A percentile compares a stretch with the other conserved stretches of the same genome.
phyloP scores from a whole-genome alignment of 1,140 invertebrate species.

The Potamilus streckersoni region DNA sequence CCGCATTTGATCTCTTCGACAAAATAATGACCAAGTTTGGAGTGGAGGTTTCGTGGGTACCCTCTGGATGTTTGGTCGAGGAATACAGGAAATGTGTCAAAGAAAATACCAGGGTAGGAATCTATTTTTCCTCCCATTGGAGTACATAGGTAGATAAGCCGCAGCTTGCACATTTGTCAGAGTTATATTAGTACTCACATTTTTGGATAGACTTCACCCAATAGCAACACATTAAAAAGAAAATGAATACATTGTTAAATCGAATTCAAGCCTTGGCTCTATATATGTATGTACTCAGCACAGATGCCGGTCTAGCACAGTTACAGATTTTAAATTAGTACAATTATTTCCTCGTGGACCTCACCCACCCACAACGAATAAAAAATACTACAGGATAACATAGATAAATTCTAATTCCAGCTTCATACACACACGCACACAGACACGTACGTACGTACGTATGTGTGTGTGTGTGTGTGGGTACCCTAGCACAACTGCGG shows the following conservation, averaged over 20 bases:
- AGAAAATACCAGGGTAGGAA: constrained; percentile 84
- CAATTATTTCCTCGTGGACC: no score
- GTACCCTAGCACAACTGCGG: no score
- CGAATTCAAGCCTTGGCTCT: background rate
- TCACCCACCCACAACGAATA: no score
- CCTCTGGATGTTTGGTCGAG: constrained; percentile 77
- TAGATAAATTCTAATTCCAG: no score
- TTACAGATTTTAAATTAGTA: no score
- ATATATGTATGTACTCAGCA: background rate
- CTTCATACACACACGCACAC: no score
- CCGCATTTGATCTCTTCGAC: constrained; percentile 32
- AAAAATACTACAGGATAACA: no score
- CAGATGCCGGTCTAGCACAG: background rate
- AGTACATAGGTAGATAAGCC: background rate
- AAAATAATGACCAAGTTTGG: constrained; percentile 73
- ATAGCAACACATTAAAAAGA: background rate
- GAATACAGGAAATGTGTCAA: constrained; percentile 77
- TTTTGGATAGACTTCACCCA: no score
- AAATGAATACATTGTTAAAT: background rate
- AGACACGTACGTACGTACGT: no score
- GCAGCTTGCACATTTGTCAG: background rate
- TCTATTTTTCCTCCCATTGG: background rate
- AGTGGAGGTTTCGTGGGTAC: constrained; percentile 81
- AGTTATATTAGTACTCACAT: constrained; percentile 56
- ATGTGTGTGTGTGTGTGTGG: no score